A percentile compares a stretch with the other conserved stretches of the same genome.
phyloP scores from a whole-genome alignment of 2,797 vertebrate genomes.

The Nannoperca obscura region DNA sequence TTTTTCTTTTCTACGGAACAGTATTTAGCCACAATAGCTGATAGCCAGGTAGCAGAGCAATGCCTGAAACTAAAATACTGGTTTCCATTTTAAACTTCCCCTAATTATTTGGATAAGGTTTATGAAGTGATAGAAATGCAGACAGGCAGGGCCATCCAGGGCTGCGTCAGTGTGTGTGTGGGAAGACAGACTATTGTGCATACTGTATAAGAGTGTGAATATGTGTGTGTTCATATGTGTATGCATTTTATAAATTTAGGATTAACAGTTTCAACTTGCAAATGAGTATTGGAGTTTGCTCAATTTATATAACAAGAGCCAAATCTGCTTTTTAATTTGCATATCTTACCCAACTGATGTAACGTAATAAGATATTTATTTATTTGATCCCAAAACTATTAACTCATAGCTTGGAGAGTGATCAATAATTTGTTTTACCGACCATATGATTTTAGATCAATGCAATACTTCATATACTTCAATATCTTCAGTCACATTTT shows the following conservation, averaged over 20 bases:
- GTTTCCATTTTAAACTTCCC: background rate
- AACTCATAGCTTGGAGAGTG: background rate
- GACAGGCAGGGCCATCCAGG: slow-evolving; percentile 13
- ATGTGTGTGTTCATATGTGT: slow-evolving; percentile 5
- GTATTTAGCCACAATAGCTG: background rate
- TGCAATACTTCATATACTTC: too few species aligned
- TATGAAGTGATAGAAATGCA: slow-evolving; percentile 18
- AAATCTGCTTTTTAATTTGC: slow-evolving; percentile 17
- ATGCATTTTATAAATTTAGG: background rate
- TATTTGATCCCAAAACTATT: background rate
- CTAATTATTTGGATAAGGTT: slow-evolving; percentile 2
- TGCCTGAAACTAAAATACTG: background rate
- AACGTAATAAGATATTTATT: background rate
- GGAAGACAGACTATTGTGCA: background rate
- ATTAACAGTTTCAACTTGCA: slow-evolving; percentile 29
- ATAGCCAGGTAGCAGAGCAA: background rate
- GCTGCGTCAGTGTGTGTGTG: slow-evolving; percentile 15
- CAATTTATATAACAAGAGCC: background rate
- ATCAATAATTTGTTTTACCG: background rate
- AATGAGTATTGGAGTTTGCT: background rate
- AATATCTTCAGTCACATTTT: background rate
- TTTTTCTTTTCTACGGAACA: background rate
- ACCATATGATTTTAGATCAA: background rate
- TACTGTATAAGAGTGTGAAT: background rate
- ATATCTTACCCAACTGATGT: background rate